Conservation (phyloP, 2,797 vertebrate genomes). For the Astyanax mexicanus region DNA sequence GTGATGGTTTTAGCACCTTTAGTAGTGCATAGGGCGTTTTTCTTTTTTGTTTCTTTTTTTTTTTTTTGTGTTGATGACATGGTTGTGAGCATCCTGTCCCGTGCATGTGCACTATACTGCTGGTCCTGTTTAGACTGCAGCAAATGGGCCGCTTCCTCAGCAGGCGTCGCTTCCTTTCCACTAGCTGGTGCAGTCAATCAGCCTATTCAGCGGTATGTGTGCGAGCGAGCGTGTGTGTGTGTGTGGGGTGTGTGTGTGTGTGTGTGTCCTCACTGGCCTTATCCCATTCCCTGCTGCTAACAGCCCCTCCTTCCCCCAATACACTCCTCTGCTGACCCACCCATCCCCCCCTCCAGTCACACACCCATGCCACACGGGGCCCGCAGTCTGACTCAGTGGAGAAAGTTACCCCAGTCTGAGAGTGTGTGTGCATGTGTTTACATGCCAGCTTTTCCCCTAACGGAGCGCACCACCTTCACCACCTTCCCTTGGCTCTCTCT, state of each 20-base stretch:
- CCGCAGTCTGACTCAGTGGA: conserved; percentile 70
- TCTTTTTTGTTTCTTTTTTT: too few relatives aligned
- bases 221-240: conserved; percentile 50
- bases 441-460: conserved; percentile 39
- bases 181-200: conserved; percentile 77
- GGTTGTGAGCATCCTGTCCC: conserved; percentile 1
- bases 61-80: not conserved
- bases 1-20: not conserved
- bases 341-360: conserved; percentile 59
- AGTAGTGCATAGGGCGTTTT: conserved; percentile 7
- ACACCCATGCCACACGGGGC: conserved; percentile 69
- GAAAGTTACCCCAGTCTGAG: conserved; percentile 70
- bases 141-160: conserved; percentile 60
- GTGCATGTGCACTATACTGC: not conserved
- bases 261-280: conserved; percentile 23
- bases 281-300: conserved; percentile 41
- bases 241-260: conserved; percentile 17
- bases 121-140: conserved; percentile 23
- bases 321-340: conserved; percentile 49
- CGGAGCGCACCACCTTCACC: conserved; percentile 3
- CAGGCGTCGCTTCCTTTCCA: conserved; percentile 65
- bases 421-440: conserved; percentile 55
- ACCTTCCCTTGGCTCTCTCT: too few relatives aligned
- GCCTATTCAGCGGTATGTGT: conserved; percentile 65
- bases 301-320: conserved; percentile 50